A percentile compares a stretch with the other conserved stretches of the same genome.
phyloP scores from a whole-genome alignment of 1,140 invertebrate genomes.

The Drosophila ogumai region DNA sequence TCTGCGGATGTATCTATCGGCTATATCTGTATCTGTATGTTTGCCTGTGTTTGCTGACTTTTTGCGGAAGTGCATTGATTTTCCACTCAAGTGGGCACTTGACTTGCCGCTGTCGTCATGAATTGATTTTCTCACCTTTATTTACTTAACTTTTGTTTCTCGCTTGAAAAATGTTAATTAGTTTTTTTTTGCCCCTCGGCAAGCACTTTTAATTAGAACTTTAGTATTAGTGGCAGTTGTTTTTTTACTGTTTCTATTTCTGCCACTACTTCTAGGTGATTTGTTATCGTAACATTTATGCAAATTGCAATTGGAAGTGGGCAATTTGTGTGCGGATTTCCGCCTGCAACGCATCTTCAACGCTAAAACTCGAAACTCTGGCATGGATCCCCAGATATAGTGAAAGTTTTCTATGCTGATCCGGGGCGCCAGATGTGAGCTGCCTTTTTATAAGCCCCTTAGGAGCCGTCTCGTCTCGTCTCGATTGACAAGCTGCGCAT shows the following conservation, averaged over 20 bases:
- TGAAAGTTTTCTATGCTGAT: constrained; percentile 78
- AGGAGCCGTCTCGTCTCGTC: constrained; percentile 4
- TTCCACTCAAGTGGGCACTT: constrained; percentile 79
- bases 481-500: constrained; percentile 70
- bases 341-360: constrained; percentile 58
- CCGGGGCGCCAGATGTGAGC: constrained; percentile 33
- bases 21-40: constrained; percentile 18
- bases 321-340: constrained; percentile 69
- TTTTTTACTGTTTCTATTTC: constrained; percentile 1
- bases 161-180: constrained; percentile 73
- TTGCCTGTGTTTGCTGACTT: constrained; percentile 39
- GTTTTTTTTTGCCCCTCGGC: constrained; percentile 39
- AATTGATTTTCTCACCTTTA: constrained; percentile 78
- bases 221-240: constrained; percentile 46
- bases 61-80: constrained; percentile 81
- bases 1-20: constrained; percentile 13
- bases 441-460: constrained; percentile 34
- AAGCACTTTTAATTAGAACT: constrained; percentile 76
- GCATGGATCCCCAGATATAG: constrained; percentile 24
- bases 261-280: constrained; percentile 36
- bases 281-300: constrained; percentile 75
- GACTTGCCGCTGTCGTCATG: constrained; percentile 51
- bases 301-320: constrained; percentile 68
- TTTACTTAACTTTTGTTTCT: constrained; percentile 37
- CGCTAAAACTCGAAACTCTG: constrained; percentile 9